Conservation (phyloP, 2,888 invertebrate genomes). For the Aethes cnicana region DNA sequence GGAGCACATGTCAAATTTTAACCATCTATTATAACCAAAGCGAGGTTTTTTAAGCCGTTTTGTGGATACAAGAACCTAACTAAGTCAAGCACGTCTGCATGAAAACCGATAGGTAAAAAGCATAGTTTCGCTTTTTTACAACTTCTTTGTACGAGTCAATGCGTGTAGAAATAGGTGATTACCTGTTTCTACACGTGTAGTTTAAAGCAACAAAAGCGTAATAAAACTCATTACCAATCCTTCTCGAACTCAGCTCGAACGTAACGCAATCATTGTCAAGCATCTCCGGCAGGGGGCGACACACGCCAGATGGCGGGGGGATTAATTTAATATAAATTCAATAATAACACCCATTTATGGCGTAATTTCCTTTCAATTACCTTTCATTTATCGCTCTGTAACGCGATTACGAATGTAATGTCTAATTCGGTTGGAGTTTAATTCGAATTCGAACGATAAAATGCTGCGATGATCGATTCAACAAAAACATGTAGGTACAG, state of each 20-base stretch:
- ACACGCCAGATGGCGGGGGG: conserved; percentile 75
- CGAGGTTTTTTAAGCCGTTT: no score
- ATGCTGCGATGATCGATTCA: no score
- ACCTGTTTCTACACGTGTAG: no score
- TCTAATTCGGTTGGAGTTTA: conserved; percentile 8
- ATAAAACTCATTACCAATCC: conserved; percentile 16
- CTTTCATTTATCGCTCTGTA: conserved; percentile 77
- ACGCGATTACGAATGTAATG: conserved; percentile 56
- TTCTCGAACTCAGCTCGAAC: conserved; percentile 30
- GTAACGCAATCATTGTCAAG: conserved; percentile 46
- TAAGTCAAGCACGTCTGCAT: no score
- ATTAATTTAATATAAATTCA: conserved; percentile 82
- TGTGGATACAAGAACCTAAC: no score
- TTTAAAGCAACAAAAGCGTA: conserved; percentile 5
- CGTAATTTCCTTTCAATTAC: conserved; percentile 82
- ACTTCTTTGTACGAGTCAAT: no score
- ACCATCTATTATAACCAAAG: no score
- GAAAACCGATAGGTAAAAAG: no score
- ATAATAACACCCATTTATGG: conserved; percentile 81
- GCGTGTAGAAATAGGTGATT: no score
- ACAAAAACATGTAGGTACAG: not conserved
- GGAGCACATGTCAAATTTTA: no score
- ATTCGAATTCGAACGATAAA: not conserved
- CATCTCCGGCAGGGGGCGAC: conserved; percentile 41
- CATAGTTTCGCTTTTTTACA: no score